phyloP scores from a whole-genome alignment of 2,797 vertebrate genomes.

The Melanotaenia maccullochi region DNA sequence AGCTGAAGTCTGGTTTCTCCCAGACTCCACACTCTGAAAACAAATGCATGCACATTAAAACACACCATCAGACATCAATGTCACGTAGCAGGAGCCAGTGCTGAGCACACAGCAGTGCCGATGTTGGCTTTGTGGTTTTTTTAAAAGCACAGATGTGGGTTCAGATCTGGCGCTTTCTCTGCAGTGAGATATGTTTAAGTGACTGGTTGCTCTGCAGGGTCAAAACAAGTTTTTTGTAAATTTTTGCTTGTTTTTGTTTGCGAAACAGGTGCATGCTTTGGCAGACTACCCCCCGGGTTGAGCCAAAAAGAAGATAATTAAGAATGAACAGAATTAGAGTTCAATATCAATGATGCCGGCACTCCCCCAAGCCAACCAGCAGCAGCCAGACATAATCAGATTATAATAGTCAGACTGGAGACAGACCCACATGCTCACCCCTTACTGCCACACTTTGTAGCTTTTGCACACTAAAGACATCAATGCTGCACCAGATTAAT shows the following conservation, averaged over 20 bases:
- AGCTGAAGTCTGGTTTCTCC: constrained; percentile 76
- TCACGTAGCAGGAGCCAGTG: not conserved
- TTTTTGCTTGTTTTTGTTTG: not conserved
- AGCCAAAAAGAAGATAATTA: not conserved
- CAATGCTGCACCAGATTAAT: not conserved
- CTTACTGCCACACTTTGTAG: not conserved
- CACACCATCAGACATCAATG: not conserved
- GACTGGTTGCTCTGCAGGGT: not conserved
- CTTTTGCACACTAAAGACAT: not conserved
- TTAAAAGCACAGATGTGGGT: not conserved
- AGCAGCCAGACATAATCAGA: constrained; percentile 78
- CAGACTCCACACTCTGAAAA: constrained; percentile 78
- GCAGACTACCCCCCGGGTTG: not conserved
- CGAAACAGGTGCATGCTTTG: not conserved
- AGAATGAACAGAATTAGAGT: not conserved
- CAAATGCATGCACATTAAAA: constrained; percentile 4
- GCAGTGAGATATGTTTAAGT: not conserved
- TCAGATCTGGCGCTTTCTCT: not conserved
- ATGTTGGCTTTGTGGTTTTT: constrained; percentile 13
- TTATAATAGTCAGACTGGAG: constrained; percentile 58
- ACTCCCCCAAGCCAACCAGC: not conserved
- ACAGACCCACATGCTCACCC: constrained; percentile 57
- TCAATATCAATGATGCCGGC: constrained; percentile 7
- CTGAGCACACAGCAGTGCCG: not conserved
- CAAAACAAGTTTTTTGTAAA: not conserved